Evolutionary conservation across 2,113 vertebrate genomes (phyloP).

Genomic region (Fregetta grallaria): DNA sequence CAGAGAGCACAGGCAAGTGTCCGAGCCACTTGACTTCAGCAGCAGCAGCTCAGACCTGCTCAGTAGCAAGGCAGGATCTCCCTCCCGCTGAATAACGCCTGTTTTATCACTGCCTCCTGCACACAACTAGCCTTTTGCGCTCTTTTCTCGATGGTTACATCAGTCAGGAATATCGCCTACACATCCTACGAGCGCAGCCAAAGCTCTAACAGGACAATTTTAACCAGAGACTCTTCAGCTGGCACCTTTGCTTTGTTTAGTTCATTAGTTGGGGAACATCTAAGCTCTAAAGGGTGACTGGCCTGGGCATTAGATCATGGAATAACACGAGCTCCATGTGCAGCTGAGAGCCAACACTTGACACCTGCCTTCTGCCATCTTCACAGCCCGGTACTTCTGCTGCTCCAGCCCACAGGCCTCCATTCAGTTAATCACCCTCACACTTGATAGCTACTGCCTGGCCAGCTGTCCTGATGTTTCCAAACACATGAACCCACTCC

Average conservation of each 20-base stretch:
- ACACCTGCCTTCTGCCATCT: not conserved
- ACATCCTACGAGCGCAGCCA: fast-evolving
- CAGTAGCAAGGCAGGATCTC: not conserved
- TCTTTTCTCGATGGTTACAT: not conserved
- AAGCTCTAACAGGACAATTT: not conserved
- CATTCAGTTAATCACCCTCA: constrained; percentile 21
- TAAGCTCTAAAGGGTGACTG: not conserved
- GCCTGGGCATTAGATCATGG: not conserved
- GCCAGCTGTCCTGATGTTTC: not conserved
- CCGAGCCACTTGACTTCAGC: not conserved
- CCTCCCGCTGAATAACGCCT: not conserved
- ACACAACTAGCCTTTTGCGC: not conserved
- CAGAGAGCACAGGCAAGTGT: not conserved
- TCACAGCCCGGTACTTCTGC: not conserved
- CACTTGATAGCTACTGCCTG: constrained; percentile 40
- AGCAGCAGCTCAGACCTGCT: not conserved
- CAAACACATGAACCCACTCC: not conserved
- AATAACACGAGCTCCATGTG: not conserved
- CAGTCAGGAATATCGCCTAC: not conserved
- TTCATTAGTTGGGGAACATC: not conserved
- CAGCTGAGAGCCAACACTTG: constrained; percentile 43
- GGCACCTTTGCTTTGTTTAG: constrained; percentile 34
- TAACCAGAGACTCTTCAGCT: not conserved
- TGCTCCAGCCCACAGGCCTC: not conserved
- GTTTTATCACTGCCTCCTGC: not conserved